These are phyloP conservation scores for Vulpes lagopus DNA, from an alignment of 2,113 vertebrate genomes.

Conservation along the genomic window DNA sequence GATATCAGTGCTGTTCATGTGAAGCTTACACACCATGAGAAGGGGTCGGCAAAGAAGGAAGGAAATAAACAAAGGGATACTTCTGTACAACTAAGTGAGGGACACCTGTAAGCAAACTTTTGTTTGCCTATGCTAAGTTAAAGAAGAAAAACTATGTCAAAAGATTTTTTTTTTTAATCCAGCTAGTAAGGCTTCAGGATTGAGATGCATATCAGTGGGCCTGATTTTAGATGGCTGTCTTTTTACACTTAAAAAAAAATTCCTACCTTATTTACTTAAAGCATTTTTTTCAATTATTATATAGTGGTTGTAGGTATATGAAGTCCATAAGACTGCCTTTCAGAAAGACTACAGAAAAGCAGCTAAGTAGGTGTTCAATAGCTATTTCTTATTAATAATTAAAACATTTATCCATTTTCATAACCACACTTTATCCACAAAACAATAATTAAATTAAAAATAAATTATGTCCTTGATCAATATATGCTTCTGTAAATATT, in stretches of 20 bases:
- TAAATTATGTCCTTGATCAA: not conserved
- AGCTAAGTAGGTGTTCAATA: not conserved
- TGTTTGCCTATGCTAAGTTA: not conserved
- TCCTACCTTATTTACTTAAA: not conserved
- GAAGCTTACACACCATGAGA: no score
- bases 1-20: rapidly evolving
- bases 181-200: not conserved
- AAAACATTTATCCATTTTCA: not conserved
- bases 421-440: not conserved
- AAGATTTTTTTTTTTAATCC: not conserved
- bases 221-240: not conserved
- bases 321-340: not conserved
- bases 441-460: not conserved
- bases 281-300: not conserved
- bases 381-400: not conserved
- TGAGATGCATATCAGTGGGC: not conserved
- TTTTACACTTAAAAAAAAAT: not conserved
- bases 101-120: not conserved
- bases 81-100: not conserved
- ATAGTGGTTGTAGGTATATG: not conserved
- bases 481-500: not conserved
- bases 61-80: no score
- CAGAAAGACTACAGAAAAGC: not conserved
- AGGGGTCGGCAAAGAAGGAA: not conserved
- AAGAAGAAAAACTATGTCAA: not conserved